phyloP scores from a whole-genome alignment of 2,888 invertebrate species.

The Noctua comes region DNA sequence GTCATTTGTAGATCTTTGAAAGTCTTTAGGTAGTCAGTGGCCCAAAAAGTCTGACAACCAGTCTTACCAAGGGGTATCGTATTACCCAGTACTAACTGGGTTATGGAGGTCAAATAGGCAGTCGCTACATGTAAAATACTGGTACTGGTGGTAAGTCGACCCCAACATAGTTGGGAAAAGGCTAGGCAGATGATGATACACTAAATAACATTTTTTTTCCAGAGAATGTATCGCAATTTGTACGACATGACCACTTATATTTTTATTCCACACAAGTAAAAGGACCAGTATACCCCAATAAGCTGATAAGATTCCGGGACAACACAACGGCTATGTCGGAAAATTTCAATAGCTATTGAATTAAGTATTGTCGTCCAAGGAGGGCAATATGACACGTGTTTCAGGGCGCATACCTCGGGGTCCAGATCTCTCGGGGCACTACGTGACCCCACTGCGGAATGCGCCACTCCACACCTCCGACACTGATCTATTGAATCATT shows the following conservation, averaged over 20 bases:
- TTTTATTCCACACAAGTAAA: slow-evolving; percentile 35
- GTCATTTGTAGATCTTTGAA: no score
- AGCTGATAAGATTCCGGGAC: slow-evolving; percentile 53
- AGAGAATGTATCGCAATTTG: background rate
- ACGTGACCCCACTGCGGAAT: slow-evolving; percentile 76
- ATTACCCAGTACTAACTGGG: no score
- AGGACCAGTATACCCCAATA: slow-evolving; percentile 41
- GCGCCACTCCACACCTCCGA: slow-evolving; percentile 62
- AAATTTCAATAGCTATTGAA: slow-evolving; percentile 65
- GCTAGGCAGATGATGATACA: background rate
- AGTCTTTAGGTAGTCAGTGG: no score
- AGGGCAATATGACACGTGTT: slow-evolving; percentile 71
- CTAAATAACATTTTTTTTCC: background rate
- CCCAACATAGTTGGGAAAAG: no score
- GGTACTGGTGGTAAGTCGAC: no score
- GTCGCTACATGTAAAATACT: no score
- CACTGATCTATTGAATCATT: slow-evolving; percentile 80
- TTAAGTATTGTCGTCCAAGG: slow-evolving; percentile 69
- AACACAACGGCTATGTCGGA: slow-evolving; percentile 39
- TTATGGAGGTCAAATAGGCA: no score
- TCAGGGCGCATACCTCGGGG: slow-evolving; percentile 66
- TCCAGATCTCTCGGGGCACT: slow-evolving; percentile 61
- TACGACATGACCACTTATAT: background rate
- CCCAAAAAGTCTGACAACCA: no score
- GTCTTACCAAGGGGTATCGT: no score